Conservation (phyloP, 2,797 vertebrate genomes). For the Crocidura indochinensis region DNA sequence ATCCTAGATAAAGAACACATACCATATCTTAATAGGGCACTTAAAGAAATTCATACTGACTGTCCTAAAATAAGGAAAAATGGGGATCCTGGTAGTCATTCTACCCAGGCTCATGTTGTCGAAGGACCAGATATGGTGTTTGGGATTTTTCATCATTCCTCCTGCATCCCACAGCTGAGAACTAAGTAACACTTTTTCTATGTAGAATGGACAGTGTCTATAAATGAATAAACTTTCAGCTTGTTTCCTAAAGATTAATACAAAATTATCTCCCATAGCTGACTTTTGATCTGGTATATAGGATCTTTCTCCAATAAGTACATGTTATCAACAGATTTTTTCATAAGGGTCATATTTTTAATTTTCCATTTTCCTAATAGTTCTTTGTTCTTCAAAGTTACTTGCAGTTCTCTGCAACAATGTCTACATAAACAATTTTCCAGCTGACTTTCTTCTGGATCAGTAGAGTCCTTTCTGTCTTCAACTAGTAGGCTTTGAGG, state of each 20-base stretch:
- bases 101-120: neutral
- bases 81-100: neutral
- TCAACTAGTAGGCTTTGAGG: slow-evolving; percentile 43
- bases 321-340: neutral
- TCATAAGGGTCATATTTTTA: neutral
- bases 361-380: neutral
- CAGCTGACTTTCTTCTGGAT: neutral
- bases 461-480: neutral
- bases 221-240: neutral
- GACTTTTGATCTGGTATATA: neutral
- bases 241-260: neutral
- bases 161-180: neutral
- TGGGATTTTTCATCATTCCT: neutral
- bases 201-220: neutral
- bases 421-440: neutral
- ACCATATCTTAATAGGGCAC: neutral
- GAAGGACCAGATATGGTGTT: neutral
- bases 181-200: neutral
- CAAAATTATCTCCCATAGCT: neutral
- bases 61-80: neutral
- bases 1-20: neutral
- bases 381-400: neutral
- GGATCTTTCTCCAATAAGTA: neutral
- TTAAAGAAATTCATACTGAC: neutral
- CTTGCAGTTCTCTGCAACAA: neutral